Percentiles rank a stretch among this genome's conserved stretches.
Evolutionary conservation across 1,140 invertebrate species (phyloP).

Genomic region (Drosophila kanapiae): DNA sequence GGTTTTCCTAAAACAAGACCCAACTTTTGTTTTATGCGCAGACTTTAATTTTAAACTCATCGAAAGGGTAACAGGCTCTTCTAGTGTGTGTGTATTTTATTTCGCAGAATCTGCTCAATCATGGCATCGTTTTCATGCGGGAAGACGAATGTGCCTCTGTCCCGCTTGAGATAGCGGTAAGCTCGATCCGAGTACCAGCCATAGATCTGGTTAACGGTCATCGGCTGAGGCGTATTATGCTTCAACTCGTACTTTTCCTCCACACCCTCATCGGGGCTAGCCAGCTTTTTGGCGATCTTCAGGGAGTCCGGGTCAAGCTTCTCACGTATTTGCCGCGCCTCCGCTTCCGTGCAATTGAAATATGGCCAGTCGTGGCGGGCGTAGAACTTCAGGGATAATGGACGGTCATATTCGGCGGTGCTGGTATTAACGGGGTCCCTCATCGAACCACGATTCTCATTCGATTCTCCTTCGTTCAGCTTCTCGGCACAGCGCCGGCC

Average conservation of each 20-base stretch:
- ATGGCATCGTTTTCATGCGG: conserved; percentile 66
- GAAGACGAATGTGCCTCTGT: conserved; percentile 64
- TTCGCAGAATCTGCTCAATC: conserved; percentile 46
- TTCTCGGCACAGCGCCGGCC: conserved; percentile 47
- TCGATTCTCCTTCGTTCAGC: background rate
- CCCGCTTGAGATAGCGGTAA: conserved; percentile 49
- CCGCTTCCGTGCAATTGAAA: conserved; percentile 50
- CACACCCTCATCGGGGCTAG: background rate
- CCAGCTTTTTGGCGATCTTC: conserved; percentile 4
- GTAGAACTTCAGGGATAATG: conserved; percentile 64
- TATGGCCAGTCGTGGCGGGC: conserved; percentile 70
- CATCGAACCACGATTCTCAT: background rate
- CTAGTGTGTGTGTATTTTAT: conserved; percentile 6
- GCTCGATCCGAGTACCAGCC: conserved; percentile 71
- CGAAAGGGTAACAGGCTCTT: background rate
- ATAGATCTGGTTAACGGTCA: conserved; percentile 65
- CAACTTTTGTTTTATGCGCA: background rate
- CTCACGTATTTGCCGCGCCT: conserved; percentile 42
- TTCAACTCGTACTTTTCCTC: conserved; percentile 42
- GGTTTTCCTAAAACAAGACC: too few relatives aligned
- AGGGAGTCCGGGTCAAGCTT: conserved; percentile 50
- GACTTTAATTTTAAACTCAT: conserved; percentile 27
- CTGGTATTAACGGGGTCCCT: conserved; percentile 17
- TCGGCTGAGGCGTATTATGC: conserved; percentile 55
- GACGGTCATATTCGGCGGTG: conserved; percentile 38